Conservation (phyloP, 2,797 vertebrate species). For the Menidia menidia region DNA sequence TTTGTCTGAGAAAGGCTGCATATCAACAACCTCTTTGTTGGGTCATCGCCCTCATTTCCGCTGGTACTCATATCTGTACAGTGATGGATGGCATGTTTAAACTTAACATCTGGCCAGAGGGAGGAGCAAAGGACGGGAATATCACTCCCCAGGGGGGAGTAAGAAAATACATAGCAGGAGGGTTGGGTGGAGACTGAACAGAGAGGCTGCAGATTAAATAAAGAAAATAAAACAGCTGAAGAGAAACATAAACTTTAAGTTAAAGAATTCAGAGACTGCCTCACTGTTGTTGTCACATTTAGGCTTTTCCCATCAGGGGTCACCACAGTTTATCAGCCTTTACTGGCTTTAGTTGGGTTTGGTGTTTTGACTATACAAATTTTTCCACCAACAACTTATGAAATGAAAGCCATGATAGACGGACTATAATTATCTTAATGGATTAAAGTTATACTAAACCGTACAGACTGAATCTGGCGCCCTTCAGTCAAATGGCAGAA, state of each 20-base stretch:
- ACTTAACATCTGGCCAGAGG: conserved; percentile 71
- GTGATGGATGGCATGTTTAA: conserved; percentile 68
- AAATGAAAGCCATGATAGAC: conserved; percentile 28
- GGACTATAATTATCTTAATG: conserved; percentile 18
- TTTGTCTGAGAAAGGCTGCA: conserved; percentile 17
- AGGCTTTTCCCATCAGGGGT: too few species aligned
- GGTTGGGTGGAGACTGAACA: conserved; percentile 44
- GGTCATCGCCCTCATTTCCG: conserved; percentile 44
- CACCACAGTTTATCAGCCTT: too few species aligned
- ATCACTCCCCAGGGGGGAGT: conserved; percentile 42
- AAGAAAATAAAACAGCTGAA: conserved; percentile 41
- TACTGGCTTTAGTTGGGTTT: too few species aligned
- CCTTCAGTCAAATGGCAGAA: conserved; percentile 5
- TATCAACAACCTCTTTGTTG: conserved; percentile 38
- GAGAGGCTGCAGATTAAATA: conserved; percentile 24
- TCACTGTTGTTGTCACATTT: too few species aligned
- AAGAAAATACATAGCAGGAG: conserved; percentile 56
- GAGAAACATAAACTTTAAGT: conserved; percentile 26
- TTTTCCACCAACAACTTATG: conserved; percentile 11
- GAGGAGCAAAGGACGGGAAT: conserved; percentile 44
- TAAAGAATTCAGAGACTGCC: conserved; percentile 4
- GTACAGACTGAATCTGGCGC: conserved; percentile 26
- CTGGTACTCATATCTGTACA: conserved; percentile 36
- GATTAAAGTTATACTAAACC: conserved; percentile 14
- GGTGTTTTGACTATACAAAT: neutral